A percentile compares a stretch with the other conserved stretches of the same genome.
These are phyloP conservation scores for Lophius americanus DNA, from an alignment of 2,797 vertebrate species.

Conservation along the genomic window DNA sequence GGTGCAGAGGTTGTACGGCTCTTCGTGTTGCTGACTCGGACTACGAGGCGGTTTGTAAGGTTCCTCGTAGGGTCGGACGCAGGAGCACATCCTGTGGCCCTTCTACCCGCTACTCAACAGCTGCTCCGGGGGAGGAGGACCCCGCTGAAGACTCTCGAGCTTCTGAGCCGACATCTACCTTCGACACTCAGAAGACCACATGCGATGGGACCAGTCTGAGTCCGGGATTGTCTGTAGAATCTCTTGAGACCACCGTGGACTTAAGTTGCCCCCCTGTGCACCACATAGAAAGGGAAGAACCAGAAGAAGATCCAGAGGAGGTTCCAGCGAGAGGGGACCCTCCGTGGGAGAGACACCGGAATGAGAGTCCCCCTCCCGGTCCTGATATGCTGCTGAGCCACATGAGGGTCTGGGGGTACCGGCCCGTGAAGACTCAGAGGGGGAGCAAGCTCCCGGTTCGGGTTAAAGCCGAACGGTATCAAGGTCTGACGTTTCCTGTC, in stretches of 20 bases:
- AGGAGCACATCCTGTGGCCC: constrained; percentile 86
- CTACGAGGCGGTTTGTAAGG: constrained; percentile 93
- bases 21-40: constrained; percentile 91
- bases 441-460: constrained; percentile 91
- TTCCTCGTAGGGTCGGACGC: constrained; percentile 87
- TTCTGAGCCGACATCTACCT: constrained; percentile 53
- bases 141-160: constrained; percentile 1
- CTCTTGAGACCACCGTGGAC: constrained; percentile 82
- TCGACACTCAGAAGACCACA: constrained; percentile 49
- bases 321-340: constrained; percentile 40
- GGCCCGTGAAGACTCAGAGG: constrained; percentile 82
- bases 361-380: constrained; percentile 24
- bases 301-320: constrained; percentile 67
- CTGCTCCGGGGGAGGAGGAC: constrained; percentile 72
- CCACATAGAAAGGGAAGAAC: constrained; percentile 70
- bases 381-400: constrained; percentile 83
- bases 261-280: constrained; percentile 45
- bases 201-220: constrained; percentile 82
- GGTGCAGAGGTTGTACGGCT: constrained; percentile 86
- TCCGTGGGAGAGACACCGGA: constrained; percentile 25
- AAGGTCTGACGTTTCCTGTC: constrained; percentile 24
- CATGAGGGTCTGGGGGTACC: constrained; percentile 85
- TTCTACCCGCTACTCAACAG: constrained; percentile 80
- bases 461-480: constrained; percentile 73
- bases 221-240: constrained; percentile 86